Conservation (phyloP, 2,888 invertebrate species). For the Erynnis tages region DNA sequence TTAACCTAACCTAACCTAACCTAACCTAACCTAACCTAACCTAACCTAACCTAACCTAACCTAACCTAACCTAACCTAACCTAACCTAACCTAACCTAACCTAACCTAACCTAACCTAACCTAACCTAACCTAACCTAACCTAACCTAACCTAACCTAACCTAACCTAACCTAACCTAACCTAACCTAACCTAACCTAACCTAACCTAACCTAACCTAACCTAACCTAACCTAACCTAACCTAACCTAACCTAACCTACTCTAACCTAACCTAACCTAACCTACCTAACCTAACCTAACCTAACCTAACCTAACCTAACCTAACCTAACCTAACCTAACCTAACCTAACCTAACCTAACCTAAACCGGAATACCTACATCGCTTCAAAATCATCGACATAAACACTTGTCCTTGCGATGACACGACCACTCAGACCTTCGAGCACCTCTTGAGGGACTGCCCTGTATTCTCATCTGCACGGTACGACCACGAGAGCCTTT, state of each 20-base stretch:
- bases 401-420: too few species aligned
- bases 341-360: conserved; percentile 28
- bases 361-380: conserved; percentile 18
- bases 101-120: too few species aligned
- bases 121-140: conserved; percentile 12
- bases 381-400: too few species aligned
- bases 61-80: conserved; percentile 13
- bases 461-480: too few species aligned
- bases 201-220: conserved; percentile 3
- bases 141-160: conserved; percentile 12
- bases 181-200: conserved; percentile 10
- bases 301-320: conserved; percentile 28
- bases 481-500: too few species aligned
- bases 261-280: conserved; percentile 11
- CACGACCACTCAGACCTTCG: too few species aligned
- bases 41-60: conserved; percentile 10
- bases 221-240: conserved; percentile 12
- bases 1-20: conserved; percentile 11
- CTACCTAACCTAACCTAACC: conserved; percentile 26
- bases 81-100: too few species aligned
- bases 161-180: conserved; percentile 14
- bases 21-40: conserved; percentile 10
- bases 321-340: conserved; percentile 28
- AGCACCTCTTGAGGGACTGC: too few species aligned
- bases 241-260: conserved; percentile 12